Conservation (phyloP, 2,113 vertebrate species). For the Chionomys nivalis region DNA sequence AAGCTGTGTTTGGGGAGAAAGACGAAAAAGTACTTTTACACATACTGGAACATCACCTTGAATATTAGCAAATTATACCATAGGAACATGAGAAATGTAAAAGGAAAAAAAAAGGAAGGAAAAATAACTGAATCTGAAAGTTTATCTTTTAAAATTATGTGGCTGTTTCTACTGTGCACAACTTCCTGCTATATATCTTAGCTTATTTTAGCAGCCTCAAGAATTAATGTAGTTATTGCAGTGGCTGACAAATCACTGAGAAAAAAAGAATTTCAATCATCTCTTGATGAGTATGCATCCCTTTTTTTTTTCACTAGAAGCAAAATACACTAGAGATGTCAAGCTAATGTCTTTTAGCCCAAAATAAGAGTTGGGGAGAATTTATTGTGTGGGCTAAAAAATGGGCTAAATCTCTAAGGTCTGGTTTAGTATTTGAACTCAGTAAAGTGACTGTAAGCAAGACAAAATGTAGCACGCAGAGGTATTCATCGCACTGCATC, state of each 20-base stretch:
- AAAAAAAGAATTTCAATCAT: conserved; percentile 50
- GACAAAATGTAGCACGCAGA: neutral
- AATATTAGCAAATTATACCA: conserved; percentile 62
- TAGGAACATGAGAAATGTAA: conserved; percentile 48
- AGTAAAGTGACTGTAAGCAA: neutral
- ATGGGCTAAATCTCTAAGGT: conserved; percentile 3
- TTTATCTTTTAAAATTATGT: conserved; percentile 59
- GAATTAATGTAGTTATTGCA: conserved; percentile 59
- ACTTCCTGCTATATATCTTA: conserved; percentile 51
- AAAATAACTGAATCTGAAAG: conserved; percentile 47
- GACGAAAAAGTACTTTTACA: conserved; percentile 54
- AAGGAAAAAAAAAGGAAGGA: neutral
- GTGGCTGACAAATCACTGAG: conserved; percentile 51
- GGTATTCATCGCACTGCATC: neutral
- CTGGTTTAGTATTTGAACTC: conserved; percentile 22
- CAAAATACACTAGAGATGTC: conserved; percentile 13
- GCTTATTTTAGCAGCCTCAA: conserved; percentile 56
- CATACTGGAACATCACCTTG: conserved; percentile 46
- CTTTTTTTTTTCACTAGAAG: conserved; percentile 45
- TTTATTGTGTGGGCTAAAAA: neutral
- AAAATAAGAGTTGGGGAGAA: neutral
- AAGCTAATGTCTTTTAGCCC: conserved; percentile 23
- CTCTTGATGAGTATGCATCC: neutral
- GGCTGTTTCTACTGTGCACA: conserved; percentile 51
- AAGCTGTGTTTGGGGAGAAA: conserved; percentile 56